Conservation (phyloP, 2,113 vertebrate species). For the Syrmaticus mikado region DNA sequence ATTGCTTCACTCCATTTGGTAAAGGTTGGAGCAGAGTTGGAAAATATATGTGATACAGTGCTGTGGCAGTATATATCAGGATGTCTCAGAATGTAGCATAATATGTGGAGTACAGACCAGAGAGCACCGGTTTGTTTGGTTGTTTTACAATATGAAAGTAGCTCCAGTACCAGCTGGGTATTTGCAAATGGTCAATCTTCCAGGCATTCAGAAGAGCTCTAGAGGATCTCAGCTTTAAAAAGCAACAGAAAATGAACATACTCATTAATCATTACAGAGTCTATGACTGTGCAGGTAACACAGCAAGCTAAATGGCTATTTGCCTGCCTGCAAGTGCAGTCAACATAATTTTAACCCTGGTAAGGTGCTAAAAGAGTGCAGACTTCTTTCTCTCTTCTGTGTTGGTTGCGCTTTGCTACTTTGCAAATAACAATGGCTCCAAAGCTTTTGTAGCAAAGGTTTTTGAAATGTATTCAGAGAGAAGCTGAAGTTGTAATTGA, state of each 20-base stretch:
- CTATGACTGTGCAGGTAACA: not conserved
- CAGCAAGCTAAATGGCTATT: not conserved
- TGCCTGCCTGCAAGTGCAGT: conserved; percentile 1
- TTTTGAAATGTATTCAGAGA: not conserved
- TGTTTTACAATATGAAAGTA: not conserved
- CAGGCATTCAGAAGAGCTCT: not conserved
- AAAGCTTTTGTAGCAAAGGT: not conserved
- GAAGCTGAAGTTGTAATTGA: not conserved
- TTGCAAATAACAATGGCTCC: conserved; percentile 1
- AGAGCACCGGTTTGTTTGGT: not conserved
- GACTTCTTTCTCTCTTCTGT: conserved; percentile 9
- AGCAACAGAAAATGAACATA: not conserved
- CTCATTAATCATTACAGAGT: not conserved
- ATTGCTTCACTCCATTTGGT: not conserved
- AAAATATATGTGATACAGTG: not conserved
- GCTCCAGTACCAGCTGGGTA: not conserved
- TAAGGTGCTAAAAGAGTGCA: not conserved
- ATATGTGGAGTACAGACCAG: not conserved
- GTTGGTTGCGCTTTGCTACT: not conserved
- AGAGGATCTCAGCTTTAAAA: not conserved
- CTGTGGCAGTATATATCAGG: not conserved
- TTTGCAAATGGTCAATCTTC: not conserved
- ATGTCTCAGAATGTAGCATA: not conserved
- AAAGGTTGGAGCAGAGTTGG: not conserved
- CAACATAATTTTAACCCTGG: conserved; percentile 26